phyloP scores from a whole-genome alignment of 2,113 vertebrate species.

The Burhinus oedicnemus region DNA sequence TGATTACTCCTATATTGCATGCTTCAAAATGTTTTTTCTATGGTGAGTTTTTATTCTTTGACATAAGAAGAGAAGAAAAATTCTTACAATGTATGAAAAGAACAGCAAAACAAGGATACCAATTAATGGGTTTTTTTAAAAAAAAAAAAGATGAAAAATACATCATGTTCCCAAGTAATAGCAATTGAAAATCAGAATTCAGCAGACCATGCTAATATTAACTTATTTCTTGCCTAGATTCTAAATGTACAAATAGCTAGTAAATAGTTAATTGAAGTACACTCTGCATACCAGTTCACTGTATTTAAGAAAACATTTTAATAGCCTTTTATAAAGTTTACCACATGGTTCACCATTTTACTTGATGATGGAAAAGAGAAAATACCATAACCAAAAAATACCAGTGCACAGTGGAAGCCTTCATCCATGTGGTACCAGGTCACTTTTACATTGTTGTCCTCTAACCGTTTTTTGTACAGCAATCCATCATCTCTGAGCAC shows the following conservation, averaged over 20 bases:
- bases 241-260: background rate
- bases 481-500: conserved; percentile 22
- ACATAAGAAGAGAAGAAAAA: background rate
- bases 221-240: background rate
- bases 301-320: background rate
- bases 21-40: background rate
- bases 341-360: rapidly evolving
- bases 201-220: background rate
- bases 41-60: background rate
- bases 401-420: background rate
- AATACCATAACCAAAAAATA: conserved; percentile 18
- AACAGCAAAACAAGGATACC: background rate
- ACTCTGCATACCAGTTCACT: background rate
- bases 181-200: background rate
- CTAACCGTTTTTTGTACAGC: conserved; percentile 16
- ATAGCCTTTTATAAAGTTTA: conserved; percentile 23
- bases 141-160: background rate
- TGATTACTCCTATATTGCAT: background rate
- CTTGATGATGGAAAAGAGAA: conserved; percentile 35
- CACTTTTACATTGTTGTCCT: background rate
- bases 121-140: background rate
- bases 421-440: background rate
- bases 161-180: background rate
- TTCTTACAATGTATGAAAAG: background rate
- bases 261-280: background rate